Evolutionary conservation across 2,888 invertebrate species (phyloP), one percentile per base, ranked within the genome.

Genomic region (Leptopterna dolabrata): DNA sequence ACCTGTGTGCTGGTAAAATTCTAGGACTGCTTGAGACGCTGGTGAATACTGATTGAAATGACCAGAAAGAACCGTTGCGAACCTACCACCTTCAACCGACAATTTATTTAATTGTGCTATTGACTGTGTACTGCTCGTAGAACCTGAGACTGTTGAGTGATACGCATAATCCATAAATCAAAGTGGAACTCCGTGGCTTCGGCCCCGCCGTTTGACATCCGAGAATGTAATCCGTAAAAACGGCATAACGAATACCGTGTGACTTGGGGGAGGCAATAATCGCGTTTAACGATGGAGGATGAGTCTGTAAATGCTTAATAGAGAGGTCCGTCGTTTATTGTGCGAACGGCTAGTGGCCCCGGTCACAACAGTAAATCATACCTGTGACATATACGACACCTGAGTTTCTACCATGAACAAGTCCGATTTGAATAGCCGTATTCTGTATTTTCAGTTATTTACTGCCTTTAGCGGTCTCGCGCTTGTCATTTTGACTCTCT

Each of bases 361-460:
- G 55, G 81, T 81, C 81, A 81, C 81, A 81, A 81, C 81, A 81
- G 81, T 81, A 81, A 81, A 81, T 81, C 81, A 81, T n/a, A 27
- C 43, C 81, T 43, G n/a, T 16, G 81, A 81, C 81, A 29, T 47
- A 81, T 78, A 78, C 78, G 78, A 45, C 78, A 78, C 45, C 78
- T 45, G 45, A 47, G 78, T 43, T 36, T 76, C 76, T 19, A 36
- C 43, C 36, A 43, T 81, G 81, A 81, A 63, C 81, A 63, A 78
- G 27, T 51, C 81, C 29, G 41, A 81, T 81, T 81, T 81, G 81
- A 81, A 81, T 81, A 81, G 81, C 27, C 30, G 81, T 55, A 81
- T 81, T 81, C 81, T 27, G 47, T 55, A 81, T 81, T 81, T 81
- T 47, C 81, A 63, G 63, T 81, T 81, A 81, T 81, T 81, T 81